Evolutionary conservation across 2,113 vertebrate genomes (phyloP), one percentile per base, ranked within the genome.

Genomic region (Corythaeola cristata): DNA sequence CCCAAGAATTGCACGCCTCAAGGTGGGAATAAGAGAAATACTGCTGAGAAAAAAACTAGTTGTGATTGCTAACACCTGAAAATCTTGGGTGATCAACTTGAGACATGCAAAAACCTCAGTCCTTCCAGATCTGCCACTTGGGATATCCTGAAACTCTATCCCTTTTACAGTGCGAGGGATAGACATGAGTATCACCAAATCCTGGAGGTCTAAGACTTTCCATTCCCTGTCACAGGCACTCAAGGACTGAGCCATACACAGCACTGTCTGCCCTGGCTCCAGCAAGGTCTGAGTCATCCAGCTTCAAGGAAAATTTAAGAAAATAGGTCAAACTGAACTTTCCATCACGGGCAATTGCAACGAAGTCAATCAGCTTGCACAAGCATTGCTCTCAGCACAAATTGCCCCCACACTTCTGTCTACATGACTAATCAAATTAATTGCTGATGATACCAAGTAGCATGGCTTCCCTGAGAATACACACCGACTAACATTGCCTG

Each of bases 321-420:
- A 97, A 96, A 95, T 92, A 95, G 91, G 87, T 92, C 92, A 97
- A 91, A 96, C 50, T 69, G 66, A 97, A 92, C 58, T 94, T 91
- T 47, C 69, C 69, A 87, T 91, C 86, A 89, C 45, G 85, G 76
- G 35, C 66, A 91, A 89, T 83, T 69, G 74, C 68, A 92, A 37
- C 28, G 32, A 95, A 96, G 84, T 75, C 89, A 91, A 68, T 95
- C 95, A 92, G 77, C 50, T 80, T 83, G 74, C 86, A 89, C n/a
- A 76, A 69, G 58, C 64, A 63, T 58, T 88, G 92, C 89, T 95
- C 50, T 91, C 76, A 92, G 89, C 86, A 81, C 49, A 73, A 91
- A 76, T 5, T 93, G 76, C 68, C 83, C 88, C 87, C 6, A 0
- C 56, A 78, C 64, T 71, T 93, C 79, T 94, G 69, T 69, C 95